Evolutionary conservation across 1,140 invertebrate species (phyloP).

Genomic region (Caenorhabditis brenneri): DNA sequence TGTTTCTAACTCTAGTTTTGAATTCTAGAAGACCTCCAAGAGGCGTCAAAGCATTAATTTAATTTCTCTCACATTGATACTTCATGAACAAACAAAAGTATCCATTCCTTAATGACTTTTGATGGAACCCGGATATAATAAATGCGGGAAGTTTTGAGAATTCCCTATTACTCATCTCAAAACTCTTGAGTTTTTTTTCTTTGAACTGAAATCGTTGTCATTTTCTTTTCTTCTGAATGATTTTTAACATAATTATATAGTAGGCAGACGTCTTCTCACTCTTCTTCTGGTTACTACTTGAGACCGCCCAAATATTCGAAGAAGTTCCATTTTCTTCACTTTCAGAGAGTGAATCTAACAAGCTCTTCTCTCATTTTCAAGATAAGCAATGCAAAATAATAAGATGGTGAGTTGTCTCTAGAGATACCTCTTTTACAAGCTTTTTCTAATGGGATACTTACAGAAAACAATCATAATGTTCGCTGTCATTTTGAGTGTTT

Average conservation of each 20-base stretch:
- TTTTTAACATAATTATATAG: conserved; percentile 6
- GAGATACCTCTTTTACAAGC: too few species aligned
- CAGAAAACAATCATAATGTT: background rate
- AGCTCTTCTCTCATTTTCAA: background rate
- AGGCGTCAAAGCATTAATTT: too few species aligned
- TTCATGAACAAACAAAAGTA: too few species aligned
- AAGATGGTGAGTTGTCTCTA: background rate
- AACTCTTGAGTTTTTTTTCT: background rate
- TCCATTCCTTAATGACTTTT: background rate
- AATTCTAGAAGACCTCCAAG: too few species aligned
- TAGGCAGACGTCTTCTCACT: background rate
- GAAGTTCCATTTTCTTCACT: background rate
- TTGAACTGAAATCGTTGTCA: background rate
- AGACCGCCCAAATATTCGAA: conserved; percentile 21
- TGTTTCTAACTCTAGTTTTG: too few species aligned
- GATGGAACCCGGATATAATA: background rate
- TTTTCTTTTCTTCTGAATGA: background rate
- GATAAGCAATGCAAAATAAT: background rate
- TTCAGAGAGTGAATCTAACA: background rate
- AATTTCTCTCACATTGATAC: too few species aligned
- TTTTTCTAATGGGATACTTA: background rate
- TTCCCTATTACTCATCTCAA: background rate
- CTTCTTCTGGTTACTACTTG: background rate
- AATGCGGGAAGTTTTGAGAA: background rate
- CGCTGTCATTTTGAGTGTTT: background rate